phyloP scores from a whole-genome alignment of 2,888 invertebrate genomes.

The Eupeodes latifasciatus region DNA sequence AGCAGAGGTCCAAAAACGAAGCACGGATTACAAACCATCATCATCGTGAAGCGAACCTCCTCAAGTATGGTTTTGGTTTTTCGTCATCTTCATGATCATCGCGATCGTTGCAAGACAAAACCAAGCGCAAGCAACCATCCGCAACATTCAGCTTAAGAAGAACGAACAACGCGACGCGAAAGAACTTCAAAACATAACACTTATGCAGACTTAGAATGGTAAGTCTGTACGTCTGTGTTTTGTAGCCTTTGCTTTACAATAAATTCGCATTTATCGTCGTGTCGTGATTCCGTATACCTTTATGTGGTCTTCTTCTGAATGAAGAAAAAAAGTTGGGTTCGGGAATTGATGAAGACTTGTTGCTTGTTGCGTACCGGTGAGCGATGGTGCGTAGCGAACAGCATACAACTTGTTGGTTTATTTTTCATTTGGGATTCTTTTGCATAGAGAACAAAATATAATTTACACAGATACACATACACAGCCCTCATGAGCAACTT shows the following conservation, averaged over 20 bases:
- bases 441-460: background rate
- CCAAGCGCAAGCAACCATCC: conserved; percentile 51
- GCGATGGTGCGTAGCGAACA: conserved; percentile 74
- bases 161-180: conserved; percentile 23
- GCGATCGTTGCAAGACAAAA: conserved; percentile 4
- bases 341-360: conserved; percentile 25
- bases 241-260: conserved; percentile 11
- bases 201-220: background rate
- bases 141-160: conserved; percentile 57
- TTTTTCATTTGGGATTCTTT: conserved; percentile 38
- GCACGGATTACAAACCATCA: conserved; percentile 46
- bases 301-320: conserved; percentile 51
- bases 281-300: background rate
- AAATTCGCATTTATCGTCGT: conserved; percentile 20
- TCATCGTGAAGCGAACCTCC: conserved; percentile 24
- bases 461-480: conserved; percentile 24
- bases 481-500: conserved; percentile 80
- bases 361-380: conserved; percentile 68
- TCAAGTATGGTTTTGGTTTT: conserved; percentile 33
- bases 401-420: conserved; percentile 34
- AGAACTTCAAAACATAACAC: conserved; percentile 56
- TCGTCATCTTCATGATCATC: conserved; percentile 51
- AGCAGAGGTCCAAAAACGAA: conserved; percentile 24
- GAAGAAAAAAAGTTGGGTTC: conserved; percentile 63
- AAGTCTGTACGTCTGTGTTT: conserved; percentile 16